phyloP scores from a whole-genome alignment of 1,140 invertebrate genomes.

The Drosophila baimaii region DNA sequence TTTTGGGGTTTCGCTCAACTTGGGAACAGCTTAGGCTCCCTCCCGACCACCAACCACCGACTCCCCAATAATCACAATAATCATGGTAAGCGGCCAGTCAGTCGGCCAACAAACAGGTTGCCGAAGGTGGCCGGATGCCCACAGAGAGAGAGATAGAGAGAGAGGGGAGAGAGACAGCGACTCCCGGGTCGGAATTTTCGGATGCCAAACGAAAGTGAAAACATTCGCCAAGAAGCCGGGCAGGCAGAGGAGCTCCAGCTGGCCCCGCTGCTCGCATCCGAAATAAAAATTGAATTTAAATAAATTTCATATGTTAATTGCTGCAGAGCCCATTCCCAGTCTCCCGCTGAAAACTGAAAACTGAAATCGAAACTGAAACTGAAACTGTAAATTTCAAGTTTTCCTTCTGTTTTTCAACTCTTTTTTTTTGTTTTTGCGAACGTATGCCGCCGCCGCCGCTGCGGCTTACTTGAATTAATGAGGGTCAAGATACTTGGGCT shows the following conservation, averaged over 20 bases:
- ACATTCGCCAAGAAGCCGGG: conserved; percentile 65
- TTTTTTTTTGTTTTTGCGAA: conserved; percentile 45
- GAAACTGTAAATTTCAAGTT: conserved; percentile 56
- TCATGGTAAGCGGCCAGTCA: conserved; percentile 78
- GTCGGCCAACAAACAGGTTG: conserved; percentile 64
- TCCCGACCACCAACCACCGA: conserved; percentile 22
- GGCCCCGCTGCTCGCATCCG: neutral
- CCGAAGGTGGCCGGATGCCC: conserved; percentile 51
- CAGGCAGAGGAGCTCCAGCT: neutral
- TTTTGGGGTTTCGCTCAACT: conserved; percentile 54
- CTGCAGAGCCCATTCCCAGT: conserved; percentile 29
- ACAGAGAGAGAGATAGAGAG: neutral
- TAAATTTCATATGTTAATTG: conserved; percentile 82
- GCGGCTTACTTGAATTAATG: conserved; percentile 76
- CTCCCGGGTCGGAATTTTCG: conserved; percentile 58
- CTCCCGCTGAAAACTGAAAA: conserved; percentile 10
- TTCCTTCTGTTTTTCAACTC: conserved; percentile 24
- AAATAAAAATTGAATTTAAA: conserved; percentile 81
- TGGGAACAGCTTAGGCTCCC: conserved; percentile 1
- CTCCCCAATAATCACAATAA: conserved; percentile 78
- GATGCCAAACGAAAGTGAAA: conserved; percentile 80
- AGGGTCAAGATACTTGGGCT: conserved; percentile 76
- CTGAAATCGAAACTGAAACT: conserved; percentile 32
- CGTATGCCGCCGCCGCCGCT: conserved; percentile 19
- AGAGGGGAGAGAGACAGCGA: neutral